These are phyloP conservation scores for Erannis defoliaria DNA, from an alignment of 2,888 invertebrate genomes.

Conservation along the genomic window DNA sequence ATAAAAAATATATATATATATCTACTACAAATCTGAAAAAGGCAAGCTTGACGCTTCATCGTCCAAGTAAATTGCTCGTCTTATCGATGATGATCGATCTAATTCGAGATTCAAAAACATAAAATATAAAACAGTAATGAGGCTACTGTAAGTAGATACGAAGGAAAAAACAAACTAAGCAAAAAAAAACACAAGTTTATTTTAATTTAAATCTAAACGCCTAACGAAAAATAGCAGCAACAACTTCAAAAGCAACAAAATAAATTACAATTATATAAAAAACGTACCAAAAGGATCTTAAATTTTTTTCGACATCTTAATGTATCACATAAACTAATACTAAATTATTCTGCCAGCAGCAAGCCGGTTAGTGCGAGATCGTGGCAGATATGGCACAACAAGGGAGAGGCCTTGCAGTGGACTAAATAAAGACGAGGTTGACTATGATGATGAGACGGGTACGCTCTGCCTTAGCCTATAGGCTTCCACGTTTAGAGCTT, in stretches of 20 bases:
- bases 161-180: not conserved
- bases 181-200: not conserved
- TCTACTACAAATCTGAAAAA: no score
- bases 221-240: not conserved
- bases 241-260: not conserved
- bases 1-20: no score
- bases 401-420: no score
- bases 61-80: no score
- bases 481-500: slow-evolving; percentile 61
- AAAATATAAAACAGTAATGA: not conserved
- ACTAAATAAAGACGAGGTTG: not conserved
- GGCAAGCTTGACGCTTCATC: no score
- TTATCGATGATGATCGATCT: no score
- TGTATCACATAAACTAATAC: no score
- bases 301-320: no score
- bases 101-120: not conserved
- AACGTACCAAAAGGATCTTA: not conserved
- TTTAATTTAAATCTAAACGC: not conserved
- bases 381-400: not conserved
- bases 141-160: not conserved
- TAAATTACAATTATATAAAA: not conserved
- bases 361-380: not conserved
- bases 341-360: not conserved
- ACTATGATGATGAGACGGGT: slow-evolving; percentile 46
- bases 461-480: slow-evolving; percentile 69